Evolutionary conservation across 2,113 vertebrate genomes (phyloP), one percentile per base, ranked within the genome.

Genomic region (Cercopithecus mona): DNA sequence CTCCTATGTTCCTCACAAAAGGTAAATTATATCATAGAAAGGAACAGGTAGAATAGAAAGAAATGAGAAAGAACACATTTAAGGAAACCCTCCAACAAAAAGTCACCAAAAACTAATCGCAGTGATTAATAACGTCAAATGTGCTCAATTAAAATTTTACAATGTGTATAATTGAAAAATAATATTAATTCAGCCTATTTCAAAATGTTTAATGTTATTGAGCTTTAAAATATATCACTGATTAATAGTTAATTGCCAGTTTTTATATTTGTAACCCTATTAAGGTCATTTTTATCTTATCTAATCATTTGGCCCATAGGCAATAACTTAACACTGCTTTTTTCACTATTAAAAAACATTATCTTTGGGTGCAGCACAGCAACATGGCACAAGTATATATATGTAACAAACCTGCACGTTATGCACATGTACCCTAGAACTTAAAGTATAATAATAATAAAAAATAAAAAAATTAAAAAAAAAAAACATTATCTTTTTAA

Each of bases 51-150:
- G 38, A 61, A 45, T 20, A 18, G 78, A 45, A 96, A 91, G 70
- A 97, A 91, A 97, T 96, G 17, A 89, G 80, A 80, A 83, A 93
- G 61, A 92, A 89, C 64, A 35, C 89, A 90, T 17, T 90, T 81
- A 80, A 82, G 87, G 89, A 97, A 97, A 45, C 1, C 76, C 91
- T 57, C 90, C 81, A 86, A 61, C 10, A 93, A 22, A 59, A 93
- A 86, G 35, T 68, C 66, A 83, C 23, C 22, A 72, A n/a, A 45
- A 70, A 40, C 50, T 43, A 68, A 75, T n/a, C 10, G 45, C 70
- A 78, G 27, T 43, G 75, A 89, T 68, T 57, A 88, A 43, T 50
- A 35, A 72, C 13, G 43, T 95, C 40, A 88, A 78, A 90, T 68
- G 61, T n/a, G 87, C 43, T 32, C 76, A 91, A 61, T 43, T 40